Evolutionary conservation across 35 echinoderm and acorn worm species (phyloP).

Genomic region (Stichopus chloronotus): DNA sequence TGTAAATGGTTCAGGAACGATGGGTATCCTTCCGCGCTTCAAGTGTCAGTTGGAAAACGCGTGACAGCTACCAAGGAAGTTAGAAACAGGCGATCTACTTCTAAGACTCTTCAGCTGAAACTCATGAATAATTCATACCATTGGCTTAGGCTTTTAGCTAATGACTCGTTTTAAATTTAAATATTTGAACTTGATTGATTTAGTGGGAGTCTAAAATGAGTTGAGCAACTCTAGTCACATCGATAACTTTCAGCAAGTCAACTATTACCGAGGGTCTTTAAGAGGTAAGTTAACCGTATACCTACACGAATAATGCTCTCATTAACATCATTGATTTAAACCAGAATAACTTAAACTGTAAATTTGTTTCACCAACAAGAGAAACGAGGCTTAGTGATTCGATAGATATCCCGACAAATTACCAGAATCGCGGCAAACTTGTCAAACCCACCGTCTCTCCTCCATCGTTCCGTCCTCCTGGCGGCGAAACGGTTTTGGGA

Average conservation of each 20-base stretch:
- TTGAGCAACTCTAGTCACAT: background rate
- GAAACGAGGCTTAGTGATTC: background rate
- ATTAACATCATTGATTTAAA: constrained; percentile 54
- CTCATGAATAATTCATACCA: constrained; percentile 49
- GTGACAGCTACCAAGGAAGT: constrained; percentile 5
- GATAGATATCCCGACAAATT: no score
- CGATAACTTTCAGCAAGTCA: background rate
- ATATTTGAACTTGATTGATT: constrained; percentile 30
- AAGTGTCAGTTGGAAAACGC: constrained; percentile 3
- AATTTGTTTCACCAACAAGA: background rate
- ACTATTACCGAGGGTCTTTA: background rate
- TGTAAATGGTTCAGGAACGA: background rate
- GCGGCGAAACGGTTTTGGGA: no score
- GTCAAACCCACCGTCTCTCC: no score
- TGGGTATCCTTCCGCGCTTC: background rate
- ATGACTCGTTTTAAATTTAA: constrained; percentile 39
- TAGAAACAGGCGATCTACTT: constrained; percentile 25
- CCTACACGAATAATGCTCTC: background rate
- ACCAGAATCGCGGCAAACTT: no score
- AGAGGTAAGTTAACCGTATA: background rate
- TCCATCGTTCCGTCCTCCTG: no score
- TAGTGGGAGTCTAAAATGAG: background rate
- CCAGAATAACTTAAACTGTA: background rate
- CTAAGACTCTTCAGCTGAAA: constrained; percentile 25
- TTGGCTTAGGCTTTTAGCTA: constrained; percentile 51